Evolutionary conservation across 1,140 invertebrate species (phyloP), one percentile per base, ranked within the genome.

Genomic region (Mesaphorura yosii): DNA sequence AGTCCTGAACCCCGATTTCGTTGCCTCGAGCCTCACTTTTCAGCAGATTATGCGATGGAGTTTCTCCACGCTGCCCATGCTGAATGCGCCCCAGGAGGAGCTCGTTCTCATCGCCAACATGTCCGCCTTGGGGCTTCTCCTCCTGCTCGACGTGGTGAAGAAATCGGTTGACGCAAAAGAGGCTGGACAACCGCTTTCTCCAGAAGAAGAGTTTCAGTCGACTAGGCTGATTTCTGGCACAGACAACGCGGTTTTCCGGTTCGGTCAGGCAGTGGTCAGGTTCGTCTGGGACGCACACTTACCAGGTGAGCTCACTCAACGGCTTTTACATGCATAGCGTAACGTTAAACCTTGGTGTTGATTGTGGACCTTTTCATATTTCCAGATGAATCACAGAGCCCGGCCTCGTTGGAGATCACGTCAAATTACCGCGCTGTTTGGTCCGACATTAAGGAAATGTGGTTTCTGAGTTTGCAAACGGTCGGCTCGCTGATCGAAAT

Each of bases 391-490:
- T 83, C 83, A 20, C 83, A 82, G 80, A 81, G 14, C 80, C 76
- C 20, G 78, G 81, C 48, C n/a, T 54, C 29, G 2, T 68, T 92
- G 29, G 84, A 88, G 2, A 83, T 92, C 0, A 78, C 86, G 2
- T 84, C 86, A 72, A 74, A 77, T 14, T 93, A 92, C 67, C 88
- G 88, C 65, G 81, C 83, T 66, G 72, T 80, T 54, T 93, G 88
- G 89, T 78, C 81, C 67, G 86, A 91, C 64, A 75, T 92, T 17
- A 85, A 82, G 69, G 89, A 92, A 68, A 71, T 92, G 1, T 93
- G 89, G 89, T 92, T 90, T 69, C 71, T 93, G 20, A 88, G 88
- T 14, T 89, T 92, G 86, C 88, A 92, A 70, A 90, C 87, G 14
- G 80, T 91, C 70, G 81, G 83, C 59, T 77, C 79, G 4, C 80